Evolutionary conservation across 30 jellyfish, hydroid and myxozoan species (phyloP).

Genomic region (Nemopilema nomurai): DNA sequence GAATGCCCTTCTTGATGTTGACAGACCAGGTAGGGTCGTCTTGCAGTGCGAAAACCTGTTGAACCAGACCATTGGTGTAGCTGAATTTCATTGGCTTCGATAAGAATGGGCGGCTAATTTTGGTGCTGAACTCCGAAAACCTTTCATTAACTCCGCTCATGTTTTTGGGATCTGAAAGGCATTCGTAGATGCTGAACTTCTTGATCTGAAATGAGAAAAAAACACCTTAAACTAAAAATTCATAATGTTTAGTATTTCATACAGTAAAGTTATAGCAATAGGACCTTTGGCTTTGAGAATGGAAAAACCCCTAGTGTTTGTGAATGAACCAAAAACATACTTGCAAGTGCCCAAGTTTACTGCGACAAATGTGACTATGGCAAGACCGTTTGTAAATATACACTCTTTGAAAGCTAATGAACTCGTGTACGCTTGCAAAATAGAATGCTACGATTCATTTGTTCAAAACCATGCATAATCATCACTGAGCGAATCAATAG

Average conservation of each 20-base stretch:
- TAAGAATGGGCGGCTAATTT: slow-evolving; percentile 32
- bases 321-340: too few species aligned
- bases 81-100: slow-evolving; percentile 62
- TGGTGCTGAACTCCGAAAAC: slow-evolving; percentile 17
- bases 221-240: too few species aligned
- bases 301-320: too few species aligned
- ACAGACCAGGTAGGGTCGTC: slow-evolving; percentile 79
- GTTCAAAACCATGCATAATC: too few species aligned
- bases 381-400: too few species aligned
- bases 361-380: too few species aligned
- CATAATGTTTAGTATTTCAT: too few species aligned
- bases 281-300: not conserved
- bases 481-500: too few species aligned
- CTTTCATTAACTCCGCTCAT: slow-evolving; percentile 37
- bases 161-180: slow-evolving; percentile 73
- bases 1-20: slow-evolving; percentile 67
- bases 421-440: not conserved
- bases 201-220: slow-evolving; percentile 20
- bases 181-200: slow-evolving; percentile 44
- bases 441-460: not conserved
- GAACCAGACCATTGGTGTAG: slow-evolving; percentile 65
- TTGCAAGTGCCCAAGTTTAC: too few species aligned
- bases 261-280: too few species aligned
- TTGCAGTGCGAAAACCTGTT: slow-evolving; percentile 39
- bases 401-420: not conserved